Evolutionary conservation across 2,797 vertebrate genomes (phyloP).

Genomic region (Chromobotia macracanthus): DNA sequence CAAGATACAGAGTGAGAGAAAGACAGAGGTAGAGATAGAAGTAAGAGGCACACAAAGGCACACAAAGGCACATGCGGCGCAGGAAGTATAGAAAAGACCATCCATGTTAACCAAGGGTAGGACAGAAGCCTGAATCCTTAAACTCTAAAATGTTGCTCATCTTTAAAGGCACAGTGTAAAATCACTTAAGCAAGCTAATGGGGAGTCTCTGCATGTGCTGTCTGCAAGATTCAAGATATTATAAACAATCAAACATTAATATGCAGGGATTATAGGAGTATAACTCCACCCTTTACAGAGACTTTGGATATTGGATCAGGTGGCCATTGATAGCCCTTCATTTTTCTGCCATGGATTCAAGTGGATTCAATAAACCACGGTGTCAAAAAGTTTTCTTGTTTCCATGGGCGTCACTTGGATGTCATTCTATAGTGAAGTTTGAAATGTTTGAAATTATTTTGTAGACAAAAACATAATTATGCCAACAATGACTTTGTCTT

Average conservation of each 20-base stretch:
- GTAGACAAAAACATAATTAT: too few relatives aligned
- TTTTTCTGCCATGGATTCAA: not conserved
- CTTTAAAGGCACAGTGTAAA: slow-evolving; percentile 2
- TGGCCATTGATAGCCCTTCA: not conserved
- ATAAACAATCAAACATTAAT: not conserved
- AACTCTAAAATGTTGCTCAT: not conserved
- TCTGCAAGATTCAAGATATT: slow-evolving; percentile 1
- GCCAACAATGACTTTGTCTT: too few relatives aligned
- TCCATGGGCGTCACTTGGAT: too few relatives aligned
- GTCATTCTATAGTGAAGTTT: too few relatives aligned
- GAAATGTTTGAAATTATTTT: too few relatives aligned
- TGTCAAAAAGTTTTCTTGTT: too few relatives aligned
- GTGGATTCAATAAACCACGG: too few relatives aligned
- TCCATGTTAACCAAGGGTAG: too few relatives aligned
- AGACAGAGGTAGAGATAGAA: slow-evolving; percentile 36
- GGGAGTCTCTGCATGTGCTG: not conserved
- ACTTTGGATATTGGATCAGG: not conserved
- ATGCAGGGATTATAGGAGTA: too few relatives aligned
- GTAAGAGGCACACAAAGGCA: slow-evolving; percentile 45
- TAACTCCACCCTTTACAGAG: not conserved
- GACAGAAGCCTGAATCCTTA: not conserved
- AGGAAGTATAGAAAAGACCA: not conserved
- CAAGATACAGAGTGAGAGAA: slow-evolving; percentile 19
- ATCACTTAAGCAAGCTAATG: not conserved
- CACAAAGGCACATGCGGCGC: slow-evolving; percentile 31